These are phyloP conservation scores for Poliocrania exsul DNA, from an alignment of 2,797 vertebrate genomes.

Conservation along the genomic window DNA sequence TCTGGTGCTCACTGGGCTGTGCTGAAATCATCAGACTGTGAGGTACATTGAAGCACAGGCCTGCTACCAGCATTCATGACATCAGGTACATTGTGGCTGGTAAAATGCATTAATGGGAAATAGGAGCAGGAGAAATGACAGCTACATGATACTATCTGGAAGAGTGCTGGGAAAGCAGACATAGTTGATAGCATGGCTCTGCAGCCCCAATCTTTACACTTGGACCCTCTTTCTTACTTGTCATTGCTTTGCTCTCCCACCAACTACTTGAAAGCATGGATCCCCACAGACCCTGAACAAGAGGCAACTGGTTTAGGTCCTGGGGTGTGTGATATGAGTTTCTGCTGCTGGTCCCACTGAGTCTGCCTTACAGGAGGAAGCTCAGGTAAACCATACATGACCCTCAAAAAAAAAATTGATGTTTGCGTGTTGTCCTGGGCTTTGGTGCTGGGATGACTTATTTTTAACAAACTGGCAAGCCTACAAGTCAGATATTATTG, in stretches of 20 bases:
- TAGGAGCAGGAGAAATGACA: background rate
- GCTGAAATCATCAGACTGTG: background rate
- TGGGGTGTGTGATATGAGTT: background rate
- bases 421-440: background rate
- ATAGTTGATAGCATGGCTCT: rapidly evolving
- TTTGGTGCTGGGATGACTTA: background rate
- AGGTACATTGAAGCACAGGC: background rate
- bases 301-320: background rate
- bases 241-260: background rate
- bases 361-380: background rate
- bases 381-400: background rate
- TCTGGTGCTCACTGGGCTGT: background rate
- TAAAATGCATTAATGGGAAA: background rate
- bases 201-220: background rate
- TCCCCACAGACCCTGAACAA: background rate
- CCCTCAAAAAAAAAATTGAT: background rate
- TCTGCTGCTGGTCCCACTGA: background rate
- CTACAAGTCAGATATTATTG: background rate
- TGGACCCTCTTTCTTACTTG: background rate
- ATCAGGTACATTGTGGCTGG: background rate
- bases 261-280: background rate
- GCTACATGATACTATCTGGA: background rate
- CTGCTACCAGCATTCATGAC: background rate
- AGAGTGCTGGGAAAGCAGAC: background rate
- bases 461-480: background rate